These are phyloP conservation scores for Cosmia pyralina DNA, from an alignment of 2,888 invertebrate genomes.

Conservation along the genomic window DNA sequence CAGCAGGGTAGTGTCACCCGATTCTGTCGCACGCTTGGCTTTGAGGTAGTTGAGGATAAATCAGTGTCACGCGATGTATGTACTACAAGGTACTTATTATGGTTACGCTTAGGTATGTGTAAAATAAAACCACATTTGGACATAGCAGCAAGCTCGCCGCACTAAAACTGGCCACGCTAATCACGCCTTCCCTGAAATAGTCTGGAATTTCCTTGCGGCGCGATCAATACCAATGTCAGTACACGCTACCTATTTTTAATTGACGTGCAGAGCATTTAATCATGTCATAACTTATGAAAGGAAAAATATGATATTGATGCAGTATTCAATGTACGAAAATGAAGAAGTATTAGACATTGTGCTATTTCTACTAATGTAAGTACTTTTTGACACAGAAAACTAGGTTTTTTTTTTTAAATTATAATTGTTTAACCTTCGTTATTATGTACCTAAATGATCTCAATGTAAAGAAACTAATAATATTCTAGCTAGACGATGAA, in stretches of 20 bases:
- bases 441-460: background rate
- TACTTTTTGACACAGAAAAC: background rate
- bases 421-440: background rate
- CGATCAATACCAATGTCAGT: constrained; percentile 75
- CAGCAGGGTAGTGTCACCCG: constrained; percentile 59
- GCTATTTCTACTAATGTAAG: background rate
- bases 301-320: constrained; percentile 17
- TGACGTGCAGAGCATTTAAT: constrained; percentile 27
- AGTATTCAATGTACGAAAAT: background rate
- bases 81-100: constrained; percentile 33
- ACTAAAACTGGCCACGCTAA: constrained; percentile 78
- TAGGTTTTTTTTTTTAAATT: background rate
- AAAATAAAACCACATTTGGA: constrained; percentile 66
- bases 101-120: constrained; percentile 52
- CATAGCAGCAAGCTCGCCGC: constrained; percentile 66
- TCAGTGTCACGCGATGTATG: constrained; percentile 68
- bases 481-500: background rate
- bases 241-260: constrained; percentile 67
- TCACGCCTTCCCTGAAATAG: constrained; percentile 82
- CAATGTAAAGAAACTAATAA: background rate
- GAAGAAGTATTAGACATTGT: background rate
- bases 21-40: constrained; percentile 68
- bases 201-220: constrained; percentile 77
- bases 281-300: constrained; percentile 20
- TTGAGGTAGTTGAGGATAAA: constrained; percentile 67